phyloP scores from a whole-genome alignment of 2,888 invertebrate genomes.

The Brachycybe producta region DNA sequence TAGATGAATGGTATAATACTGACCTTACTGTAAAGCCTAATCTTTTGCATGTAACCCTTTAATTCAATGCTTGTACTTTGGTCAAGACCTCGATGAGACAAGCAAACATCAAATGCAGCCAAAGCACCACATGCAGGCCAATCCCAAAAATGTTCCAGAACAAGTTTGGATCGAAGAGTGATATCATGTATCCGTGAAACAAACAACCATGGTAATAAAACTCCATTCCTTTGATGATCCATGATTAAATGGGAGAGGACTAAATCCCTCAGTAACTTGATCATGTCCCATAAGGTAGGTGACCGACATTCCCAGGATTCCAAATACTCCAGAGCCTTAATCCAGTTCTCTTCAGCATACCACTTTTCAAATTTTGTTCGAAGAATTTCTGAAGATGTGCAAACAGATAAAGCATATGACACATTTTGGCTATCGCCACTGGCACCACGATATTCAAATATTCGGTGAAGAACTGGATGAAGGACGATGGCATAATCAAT shows the following conservation, averaged over 20 bases:
- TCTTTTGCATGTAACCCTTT: not conserved
- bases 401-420: not conserved
- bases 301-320: conserved; percentile 8
- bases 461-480: conserved; percentile 6
- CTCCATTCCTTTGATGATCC: not conserved
- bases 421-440: too few relatives aligned
- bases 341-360: not conserved
- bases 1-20: not conserved
- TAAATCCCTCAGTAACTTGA: not conserved
- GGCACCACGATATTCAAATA: not conserved
- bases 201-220: not conserved
- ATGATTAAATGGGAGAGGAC: not conserved
- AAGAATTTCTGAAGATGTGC: not conserved
- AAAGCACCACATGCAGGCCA: conserved; percentile 10
- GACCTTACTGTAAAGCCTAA: not conserved
- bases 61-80: not conserved
- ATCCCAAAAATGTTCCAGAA: not conserved
- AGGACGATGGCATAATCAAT: too few relatives aligned
- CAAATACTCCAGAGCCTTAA: not conserved
- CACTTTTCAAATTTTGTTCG: not conserved
- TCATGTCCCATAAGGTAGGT: not conserved
- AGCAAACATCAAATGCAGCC: not conserved
- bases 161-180: not conserved
- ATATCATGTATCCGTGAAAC: conserved; percentile 6
- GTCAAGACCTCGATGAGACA: not conserved